Conservation (phyloP, 2,113 vertebrate genomes). For the Toxostoma redivivum region DNA sequence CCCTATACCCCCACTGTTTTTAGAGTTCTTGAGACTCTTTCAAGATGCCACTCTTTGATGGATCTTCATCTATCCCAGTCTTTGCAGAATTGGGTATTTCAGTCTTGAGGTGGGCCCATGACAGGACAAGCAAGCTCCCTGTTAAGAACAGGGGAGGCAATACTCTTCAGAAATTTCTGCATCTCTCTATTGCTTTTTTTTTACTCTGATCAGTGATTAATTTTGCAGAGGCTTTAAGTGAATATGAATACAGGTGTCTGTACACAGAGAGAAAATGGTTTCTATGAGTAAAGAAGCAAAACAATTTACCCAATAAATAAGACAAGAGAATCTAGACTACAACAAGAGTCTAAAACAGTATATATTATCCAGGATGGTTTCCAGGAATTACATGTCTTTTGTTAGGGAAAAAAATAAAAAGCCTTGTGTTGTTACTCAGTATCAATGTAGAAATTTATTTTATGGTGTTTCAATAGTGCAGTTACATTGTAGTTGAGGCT, state of each 20-base stretch:
- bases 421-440: not conserved
- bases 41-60: not conserved
- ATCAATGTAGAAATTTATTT: not conserved
- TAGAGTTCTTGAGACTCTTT: not conserved
- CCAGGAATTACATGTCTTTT: not conserved
- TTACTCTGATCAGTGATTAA: not conserved
- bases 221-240: not conserved
- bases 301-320: not conserved
- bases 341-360: not conserved
- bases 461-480: not conserved
- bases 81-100: not conserved
- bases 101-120: not conserved
- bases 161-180: not conserved
- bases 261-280: not conserved
- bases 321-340: not conserved
- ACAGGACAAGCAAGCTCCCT: not conserved
- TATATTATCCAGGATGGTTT: not conserved
- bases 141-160: not conserved
- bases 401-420: rapidly evolving
- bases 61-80: not conserved
- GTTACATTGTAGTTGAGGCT: not conserved
- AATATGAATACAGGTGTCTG: not conserved
- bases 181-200: not conserved
- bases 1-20: not conserved
- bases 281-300: not conserved